Evolutionary conservation across 2,113 vertebrate species (phyloP).

Genomic region (Apteryx owenii): DNA sequence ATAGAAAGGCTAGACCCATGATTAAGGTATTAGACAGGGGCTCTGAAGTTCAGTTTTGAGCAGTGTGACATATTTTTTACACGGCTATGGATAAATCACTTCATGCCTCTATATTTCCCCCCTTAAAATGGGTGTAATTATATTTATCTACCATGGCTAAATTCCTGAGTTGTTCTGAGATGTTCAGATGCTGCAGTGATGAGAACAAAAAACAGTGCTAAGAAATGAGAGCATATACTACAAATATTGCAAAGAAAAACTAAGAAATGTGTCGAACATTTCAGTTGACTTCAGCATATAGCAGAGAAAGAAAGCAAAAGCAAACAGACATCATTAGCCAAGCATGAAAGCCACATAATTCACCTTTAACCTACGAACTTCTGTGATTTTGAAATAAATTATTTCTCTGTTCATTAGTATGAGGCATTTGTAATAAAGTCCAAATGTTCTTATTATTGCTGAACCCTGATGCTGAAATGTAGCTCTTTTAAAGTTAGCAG

Average conservation of each 20-base stretch:
- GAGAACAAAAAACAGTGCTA: neutral
- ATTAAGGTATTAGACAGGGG: neutral
- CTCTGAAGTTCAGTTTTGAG: neutral
- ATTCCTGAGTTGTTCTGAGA: neutral
- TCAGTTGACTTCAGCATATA: neutral
- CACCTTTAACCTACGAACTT: neutral
- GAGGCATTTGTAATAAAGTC: neutral
- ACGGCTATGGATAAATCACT: neutral
- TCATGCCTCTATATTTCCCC: neutral
- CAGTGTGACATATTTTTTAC: neutral
- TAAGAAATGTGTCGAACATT: neutral
- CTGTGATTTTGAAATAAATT: slow-evolving; percentile 57
- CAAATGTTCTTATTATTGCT: slow-evolving; percentile 46
- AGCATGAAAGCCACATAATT: slow-evolving; percentile 16
- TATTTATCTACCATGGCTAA: neutral
- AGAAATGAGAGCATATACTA: neutral
- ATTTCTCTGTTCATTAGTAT: neutral
- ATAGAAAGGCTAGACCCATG: neutral
- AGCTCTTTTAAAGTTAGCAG: slow-evolving; percentile 57
- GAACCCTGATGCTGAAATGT: slow-evolving; percentile 55
- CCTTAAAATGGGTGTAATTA: neutral
- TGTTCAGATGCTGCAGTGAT: neutral
- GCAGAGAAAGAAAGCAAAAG: neutral
- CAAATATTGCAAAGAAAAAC: neutral
- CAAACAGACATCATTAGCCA: neutral